phyloP scores from a whole-genome alignment of 2,113 vertebrate genomes.

The Atractosteus spatula region DNA sequence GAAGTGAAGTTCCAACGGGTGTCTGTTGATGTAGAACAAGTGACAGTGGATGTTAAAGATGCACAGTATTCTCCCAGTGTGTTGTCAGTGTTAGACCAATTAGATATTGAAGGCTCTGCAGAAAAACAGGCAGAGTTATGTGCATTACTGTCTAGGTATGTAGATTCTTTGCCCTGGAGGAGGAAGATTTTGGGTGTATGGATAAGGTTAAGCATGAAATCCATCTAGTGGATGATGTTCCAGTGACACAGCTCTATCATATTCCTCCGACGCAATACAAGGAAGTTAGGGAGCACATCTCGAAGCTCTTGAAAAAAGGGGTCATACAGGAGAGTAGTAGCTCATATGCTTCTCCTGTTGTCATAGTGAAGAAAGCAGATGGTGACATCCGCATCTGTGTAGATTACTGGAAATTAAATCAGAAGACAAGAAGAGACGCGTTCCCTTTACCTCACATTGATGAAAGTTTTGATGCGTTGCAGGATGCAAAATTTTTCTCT shows the following conservation, averaged over 20 bases:
- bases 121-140: conserved; percentile 11
- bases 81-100: not conserved
- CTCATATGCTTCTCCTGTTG: no score
- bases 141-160: conserved; percentile 4
- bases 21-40: not conserved
- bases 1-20: conserved; percentile 17
- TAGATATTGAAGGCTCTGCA: conserved; percentile 4
- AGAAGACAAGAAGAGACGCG: not conserved
- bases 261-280: conserved; percentile 12
- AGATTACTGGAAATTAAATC: no score
- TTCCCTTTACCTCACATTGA: conserved; percentile 13
- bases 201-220: conserved; percentile 17
- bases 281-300: conserved; percentile 13
- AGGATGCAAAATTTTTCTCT: not conserved
- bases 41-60: no score
- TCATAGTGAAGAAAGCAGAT: no score
- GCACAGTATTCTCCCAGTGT: no score
- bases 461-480: conserved; percentile 14
- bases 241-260: conserved; percentile 7
- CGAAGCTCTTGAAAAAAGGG: conserved; percentile 3
- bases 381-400: no score
- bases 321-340: conserved; percentile 12
- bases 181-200: conserved; percentile 17
- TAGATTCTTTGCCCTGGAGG: conserved; percentile 6
- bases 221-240: not conserved